These are phyloP conservation scores for Uria aalge DNA, from an alignment of 2,113 vertebrate genomes.

Conservation along the genomic window DNA sequence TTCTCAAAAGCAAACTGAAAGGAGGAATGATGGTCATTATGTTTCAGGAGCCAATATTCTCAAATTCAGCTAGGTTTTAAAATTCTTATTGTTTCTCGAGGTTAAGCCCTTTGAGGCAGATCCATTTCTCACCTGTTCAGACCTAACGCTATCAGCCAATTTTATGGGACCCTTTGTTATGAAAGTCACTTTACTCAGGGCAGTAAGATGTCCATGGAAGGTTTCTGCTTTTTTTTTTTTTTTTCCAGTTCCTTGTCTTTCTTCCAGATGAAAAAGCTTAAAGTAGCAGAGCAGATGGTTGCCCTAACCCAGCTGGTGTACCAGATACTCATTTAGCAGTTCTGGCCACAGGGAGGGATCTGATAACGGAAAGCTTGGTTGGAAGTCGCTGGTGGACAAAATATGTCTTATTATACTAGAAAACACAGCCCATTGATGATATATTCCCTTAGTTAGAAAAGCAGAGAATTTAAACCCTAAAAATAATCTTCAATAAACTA, in stretches of 20 bases:
- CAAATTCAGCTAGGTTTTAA: not conserved
- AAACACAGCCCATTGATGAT: not conserved
- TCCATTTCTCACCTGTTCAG: not conserved
- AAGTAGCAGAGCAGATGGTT: constrained; percentile 40
- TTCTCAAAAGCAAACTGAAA: not conserved
- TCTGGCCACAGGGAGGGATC: constrained; percentile 43
- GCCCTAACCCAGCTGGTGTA: constrained; percentile 34
- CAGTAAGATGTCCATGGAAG: not conserved
- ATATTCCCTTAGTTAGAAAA: not conserved
- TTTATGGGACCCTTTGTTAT: not conserved
- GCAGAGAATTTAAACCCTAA: not conserved
- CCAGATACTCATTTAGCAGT: constrained; percentile 27
- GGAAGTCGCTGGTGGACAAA: constrained; percentile 13
- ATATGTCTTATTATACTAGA: not conserved
- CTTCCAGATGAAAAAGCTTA: constrained; percentile 38
- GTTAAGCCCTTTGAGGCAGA: not conserved
- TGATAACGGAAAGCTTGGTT: not conserved
- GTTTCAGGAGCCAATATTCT: not conserved
- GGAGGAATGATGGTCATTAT: not conserved
- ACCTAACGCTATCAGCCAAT: not conserved
- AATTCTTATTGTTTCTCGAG: not conserved
- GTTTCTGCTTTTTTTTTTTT: not conserved
- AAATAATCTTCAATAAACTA: not conserved
- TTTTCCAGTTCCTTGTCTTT: not conserved
- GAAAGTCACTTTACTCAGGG: not conserved